phyloP scores from a whole-genome alignment of 2,797 vertebrate genomes.

The Phrynocephalus guinanensis region DNA sequence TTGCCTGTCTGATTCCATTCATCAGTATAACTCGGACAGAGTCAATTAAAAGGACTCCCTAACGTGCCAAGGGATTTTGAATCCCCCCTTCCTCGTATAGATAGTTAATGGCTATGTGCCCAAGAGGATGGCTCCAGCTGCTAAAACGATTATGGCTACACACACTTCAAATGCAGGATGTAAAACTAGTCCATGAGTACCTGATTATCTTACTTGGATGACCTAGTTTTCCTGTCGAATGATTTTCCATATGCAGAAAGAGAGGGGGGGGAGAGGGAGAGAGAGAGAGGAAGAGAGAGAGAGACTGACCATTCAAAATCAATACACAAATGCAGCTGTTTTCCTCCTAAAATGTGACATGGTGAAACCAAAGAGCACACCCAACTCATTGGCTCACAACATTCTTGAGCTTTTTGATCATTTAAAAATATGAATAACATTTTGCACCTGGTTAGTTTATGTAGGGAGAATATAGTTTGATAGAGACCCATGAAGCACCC shows the following conservation, averaged over 20 bases:
- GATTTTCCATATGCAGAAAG: constrained; percentile 5
- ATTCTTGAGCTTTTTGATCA: not conserved
- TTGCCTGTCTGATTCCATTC: not conserved
- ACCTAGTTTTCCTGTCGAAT: not conserved
- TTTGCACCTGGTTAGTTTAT: not conserved
- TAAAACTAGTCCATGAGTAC: not conserved
- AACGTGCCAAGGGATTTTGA: constrained; percentile 38
- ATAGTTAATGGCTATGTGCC: constrained; percentile 19
- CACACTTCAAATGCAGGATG: constrained; percentile 35
- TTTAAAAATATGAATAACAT: not conserved
- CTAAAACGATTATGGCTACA: constrained; percentile 35
- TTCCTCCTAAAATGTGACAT: not conserved
- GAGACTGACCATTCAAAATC: not conserved
- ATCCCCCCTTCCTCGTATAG: constrained; percentile 32
- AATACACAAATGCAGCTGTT: not conserved
- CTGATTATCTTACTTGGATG: not conserved
- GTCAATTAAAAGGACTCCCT: constrained; percentile 10
- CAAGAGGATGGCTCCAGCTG: not conserved
- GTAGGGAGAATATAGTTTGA: not conserved
- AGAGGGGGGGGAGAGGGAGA: not conserved
- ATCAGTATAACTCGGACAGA: not conserved
- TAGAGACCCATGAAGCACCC: not conserved
- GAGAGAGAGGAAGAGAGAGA: not conserved
- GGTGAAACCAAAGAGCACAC: not conserved
- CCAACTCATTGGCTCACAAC: not conserved